Percentiles rank a stretch among this genome's conserved stretches.
Evolutionary conservation across 2,113 vertebrate species (phyloP).

Genomic region (Osmerus mordax): DNA sequence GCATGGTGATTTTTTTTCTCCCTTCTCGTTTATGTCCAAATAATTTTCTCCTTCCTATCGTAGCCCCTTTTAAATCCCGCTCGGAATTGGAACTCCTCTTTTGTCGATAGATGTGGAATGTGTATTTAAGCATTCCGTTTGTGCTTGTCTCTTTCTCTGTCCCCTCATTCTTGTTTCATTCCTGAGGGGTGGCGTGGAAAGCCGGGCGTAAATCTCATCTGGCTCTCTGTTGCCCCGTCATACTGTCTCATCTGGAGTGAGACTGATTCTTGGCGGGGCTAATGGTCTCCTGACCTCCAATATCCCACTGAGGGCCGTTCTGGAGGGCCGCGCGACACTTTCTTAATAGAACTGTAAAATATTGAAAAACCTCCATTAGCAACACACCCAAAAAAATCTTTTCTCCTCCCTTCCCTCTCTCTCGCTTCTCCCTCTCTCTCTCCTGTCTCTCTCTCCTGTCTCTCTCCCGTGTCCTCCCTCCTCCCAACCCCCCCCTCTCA

Average conservation of each 20-base stretch:
- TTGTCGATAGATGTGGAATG: too few relatives aligned
- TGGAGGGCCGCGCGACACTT: background rate
- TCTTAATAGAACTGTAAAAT: constrained; percentile 35
- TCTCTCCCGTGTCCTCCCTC: background rate
- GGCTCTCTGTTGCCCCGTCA: constrained; percentile 7
- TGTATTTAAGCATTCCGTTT: too few relatives aligned
- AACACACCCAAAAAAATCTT: background rate
- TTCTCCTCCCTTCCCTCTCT: background rate
- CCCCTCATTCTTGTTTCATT: too few relatives aligned
- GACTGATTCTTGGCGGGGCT: constrained; percentile 14
- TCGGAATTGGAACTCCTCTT: too few relatives aligned
- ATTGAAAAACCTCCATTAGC: constrained; percentile 27
- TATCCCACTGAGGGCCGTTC: constrained; percentile 11
- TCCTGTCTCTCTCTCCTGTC: background rate
- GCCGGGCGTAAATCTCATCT: background rate
- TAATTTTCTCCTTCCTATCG: too few relatives aligned
- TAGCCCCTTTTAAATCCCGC: too few relatives aligned
- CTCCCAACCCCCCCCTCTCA: background rate
- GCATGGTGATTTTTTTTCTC: too few relatives aligned
- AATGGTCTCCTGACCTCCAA: constrained; percentile 28
- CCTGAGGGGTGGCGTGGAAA: too few relatives aligned
- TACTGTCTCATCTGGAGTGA: background rate
- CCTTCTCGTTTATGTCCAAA: too few relatives aligned
- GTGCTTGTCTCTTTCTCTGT: too few relatives aligned
- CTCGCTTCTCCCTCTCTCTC: background rate